Conservation (phyloP, 35 echinoderm and acorn worm species). For the Chiridota heheva region DNA sequence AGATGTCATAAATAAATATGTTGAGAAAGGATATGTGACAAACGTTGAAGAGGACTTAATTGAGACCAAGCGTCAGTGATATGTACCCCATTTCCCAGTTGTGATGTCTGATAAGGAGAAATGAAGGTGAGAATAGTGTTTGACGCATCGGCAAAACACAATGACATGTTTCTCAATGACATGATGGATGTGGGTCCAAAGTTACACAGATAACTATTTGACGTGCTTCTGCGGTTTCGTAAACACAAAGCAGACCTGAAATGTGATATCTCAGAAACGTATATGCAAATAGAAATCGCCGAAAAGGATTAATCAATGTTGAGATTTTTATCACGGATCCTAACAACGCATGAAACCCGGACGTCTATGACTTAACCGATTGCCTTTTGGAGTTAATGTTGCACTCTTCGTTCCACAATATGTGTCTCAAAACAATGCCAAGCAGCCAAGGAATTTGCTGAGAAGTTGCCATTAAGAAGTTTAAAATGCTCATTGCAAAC, state of each 20-base stretch:
- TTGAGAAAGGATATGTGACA: no score
- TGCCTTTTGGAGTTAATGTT: not conserved
- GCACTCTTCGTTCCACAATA: not conserved
- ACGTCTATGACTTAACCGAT: not conserved
- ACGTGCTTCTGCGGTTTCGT: not conserved
- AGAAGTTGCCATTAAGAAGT: not conserved
- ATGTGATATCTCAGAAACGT: not conserved
- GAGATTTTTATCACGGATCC: not conserved
- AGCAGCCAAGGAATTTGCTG: not conserved
- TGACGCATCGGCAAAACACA: no score
- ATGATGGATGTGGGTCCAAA: not conserved
- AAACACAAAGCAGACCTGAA: not conserved
- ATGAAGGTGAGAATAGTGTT: no score
- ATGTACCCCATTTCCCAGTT: no score
- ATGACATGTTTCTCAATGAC: not conserved
- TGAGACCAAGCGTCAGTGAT: no score
- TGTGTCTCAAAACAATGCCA: conserved; percentile 25
- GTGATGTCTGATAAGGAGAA: no score
- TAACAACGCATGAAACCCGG: not conserved
- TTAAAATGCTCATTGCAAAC: conserved; percentile 24
- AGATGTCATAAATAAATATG: not conserved
- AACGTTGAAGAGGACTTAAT: no score
- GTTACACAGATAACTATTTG: not conserved
- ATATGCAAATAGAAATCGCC: not conserved
- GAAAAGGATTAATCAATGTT: not conserved